These are phyloP conservation scores for Julus scandinavius DNA, from an alignment of 2,888 invertebrate genomes.

Conservation along the genomic window DNA sequence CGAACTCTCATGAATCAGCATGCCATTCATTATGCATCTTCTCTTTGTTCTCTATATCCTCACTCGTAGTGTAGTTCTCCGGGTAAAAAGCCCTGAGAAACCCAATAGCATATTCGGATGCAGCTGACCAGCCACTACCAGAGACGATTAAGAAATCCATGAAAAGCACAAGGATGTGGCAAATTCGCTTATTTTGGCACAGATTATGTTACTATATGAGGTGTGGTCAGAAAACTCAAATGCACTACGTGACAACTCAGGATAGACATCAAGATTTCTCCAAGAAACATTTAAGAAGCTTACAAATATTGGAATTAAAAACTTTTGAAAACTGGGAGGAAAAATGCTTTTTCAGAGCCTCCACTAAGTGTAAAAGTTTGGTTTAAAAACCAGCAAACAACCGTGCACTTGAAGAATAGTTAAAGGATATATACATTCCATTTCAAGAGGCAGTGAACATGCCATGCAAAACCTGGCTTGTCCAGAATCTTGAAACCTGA, in stretches of 20 bases:
- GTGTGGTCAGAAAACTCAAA: neutral
- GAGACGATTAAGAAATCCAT: neutral
- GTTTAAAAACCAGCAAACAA: too few relatives aligned
- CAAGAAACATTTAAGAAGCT: too few relatives aligned
- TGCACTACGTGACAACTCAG: neutral
- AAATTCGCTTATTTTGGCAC: neutral
- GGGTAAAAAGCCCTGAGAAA: neutral
- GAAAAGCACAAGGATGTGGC: neutral
- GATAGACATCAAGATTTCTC: neutral
- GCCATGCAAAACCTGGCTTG: too few relatives aligned
- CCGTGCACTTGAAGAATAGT: too few relatives aligned
- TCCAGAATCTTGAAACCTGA: too few relatives aligned
- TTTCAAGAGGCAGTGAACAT: too few relatives aligned
- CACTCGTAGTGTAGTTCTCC: neutral
- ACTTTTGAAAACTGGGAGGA: too few relatives aligned
- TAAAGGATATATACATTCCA: too few relatives aligned
- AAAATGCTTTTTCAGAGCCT: too few relatives aligned
- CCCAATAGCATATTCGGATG: neutral
- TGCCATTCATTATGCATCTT: neutral
- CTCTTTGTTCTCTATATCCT: neutral
- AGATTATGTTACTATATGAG: neutral
- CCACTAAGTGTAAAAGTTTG: too few relatives aligned
- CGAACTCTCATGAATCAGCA: conserved; percentile 21
- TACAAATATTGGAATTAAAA: too few relatives aligned
- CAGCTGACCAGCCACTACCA: neutral